Evolutionary conservation across 1,140 invertebrate genomes (phyloP).

Genomic region (Danaus melanippus): DNA sequence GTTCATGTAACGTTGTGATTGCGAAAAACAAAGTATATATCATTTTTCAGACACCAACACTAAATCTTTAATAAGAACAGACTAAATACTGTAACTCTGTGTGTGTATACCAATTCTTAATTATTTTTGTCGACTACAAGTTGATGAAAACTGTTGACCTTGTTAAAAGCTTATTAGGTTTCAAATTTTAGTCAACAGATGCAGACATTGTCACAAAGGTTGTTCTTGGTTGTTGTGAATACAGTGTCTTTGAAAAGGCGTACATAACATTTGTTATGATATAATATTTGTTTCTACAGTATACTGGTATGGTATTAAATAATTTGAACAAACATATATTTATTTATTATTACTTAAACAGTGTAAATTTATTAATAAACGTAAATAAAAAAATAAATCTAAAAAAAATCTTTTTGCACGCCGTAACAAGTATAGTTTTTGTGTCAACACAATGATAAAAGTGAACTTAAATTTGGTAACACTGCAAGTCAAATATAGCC

Average conservation of each 20-base stretch:
- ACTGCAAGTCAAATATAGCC: conserved; percentile 11
- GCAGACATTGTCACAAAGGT: conserved; percentile 71
- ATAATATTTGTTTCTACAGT: neutral
- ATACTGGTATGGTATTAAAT: too few species aligned
- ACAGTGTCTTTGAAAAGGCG: conserved; percentile 42
- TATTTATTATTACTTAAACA: too few species aligned
- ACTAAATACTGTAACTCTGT: conserved; percentile 44
- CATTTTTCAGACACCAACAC: conserved; percentile 67
- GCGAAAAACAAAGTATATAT: conserved; percentile 70
- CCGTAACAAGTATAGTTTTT: conserved; percentile 26
- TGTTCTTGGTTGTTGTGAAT: conserved; percentile 45
- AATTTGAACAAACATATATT: too few species aligned
- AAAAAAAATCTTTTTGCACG: conserved; percentile 1
- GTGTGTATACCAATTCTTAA: conserved; percentile 54
- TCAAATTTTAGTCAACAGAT: conserved; percentile 74
- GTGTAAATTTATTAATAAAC: too few species aligned
- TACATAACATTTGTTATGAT: conserved; percentile 7
- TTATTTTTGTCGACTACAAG: conserved; percentile 67
- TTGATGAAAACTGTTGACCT: conserved; percentile 73
- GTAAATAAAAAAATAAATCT: too few species aligned
- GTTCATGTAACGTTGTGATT: conserved; percentile 73
- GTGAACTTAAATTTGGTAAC: conserved; percentile 13
- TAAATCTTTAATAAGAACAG: conserved; percentile 48
- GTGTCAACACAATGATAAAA: conserved; percentile 22
- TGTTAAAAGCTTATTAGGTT: conserved; percentile 73